phyloP scores from a whole-genome alignment of 1,140 invertebrate species.

The Aphaenogaster rudis region DNA sequence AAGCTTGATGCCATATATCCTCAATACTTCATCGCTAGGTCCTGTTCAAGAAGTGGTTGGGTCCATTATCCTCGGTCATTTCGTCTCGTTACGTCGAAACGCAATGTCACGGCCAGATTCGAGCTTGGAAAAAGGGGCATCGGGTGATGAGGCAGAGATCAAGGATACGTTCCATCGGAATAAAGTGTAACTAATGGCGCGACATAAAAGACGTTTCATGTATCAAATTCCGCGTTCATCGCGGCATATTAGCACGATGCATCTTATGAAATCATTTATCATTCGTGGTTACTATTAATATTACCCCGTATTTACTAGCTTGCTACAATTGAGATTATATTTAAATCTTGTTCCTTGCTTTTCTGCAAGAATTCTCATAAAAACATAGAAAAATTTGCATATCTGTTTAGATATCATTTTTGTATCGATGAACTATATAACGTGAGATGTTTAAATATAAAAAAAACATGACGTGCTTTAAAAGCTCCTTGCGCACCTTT shows the following conservation, averaged over 20 bases:
- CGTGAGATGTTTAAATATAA: background rate
- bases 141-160: constrained; percentile 9
- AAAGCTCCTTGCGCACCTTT: background rate
- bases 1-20: constrained; percentile 64
- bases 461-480: constrained; percentile 2
- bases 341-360: background rate
- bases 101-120: constrained; percentile 43
- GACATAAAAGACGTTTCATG: constrained; percentile 33
- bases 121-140: constrained; percentile 31
- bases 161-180: constrained; percentile 29
- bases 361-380: background rate
- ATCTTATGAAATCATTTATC: constrained; percentile 20
- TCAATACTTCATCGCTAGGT: constrained; percentile 67
- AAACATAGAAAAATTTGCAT: background rate
- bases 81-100: constrained; percentile 71
- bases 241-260: background rate
- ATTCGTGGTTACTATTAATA: background rate
- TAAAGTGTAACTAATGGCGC: constrained; percentile 40
- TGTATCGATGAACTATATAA: background rate
- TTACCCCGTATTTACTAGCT: background rate
- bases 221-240: constrained; percentile 1
- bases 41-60: constrained; percentile 62
- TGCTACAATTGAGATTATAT: background rate
- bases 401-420: background rate
- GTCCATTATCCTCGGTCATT: constrained; percentile 67